phyloP scores from a whole-genome alignment of 2,888 invertebrate genomes.

The Pseudeuparius sepicola region DNA sequence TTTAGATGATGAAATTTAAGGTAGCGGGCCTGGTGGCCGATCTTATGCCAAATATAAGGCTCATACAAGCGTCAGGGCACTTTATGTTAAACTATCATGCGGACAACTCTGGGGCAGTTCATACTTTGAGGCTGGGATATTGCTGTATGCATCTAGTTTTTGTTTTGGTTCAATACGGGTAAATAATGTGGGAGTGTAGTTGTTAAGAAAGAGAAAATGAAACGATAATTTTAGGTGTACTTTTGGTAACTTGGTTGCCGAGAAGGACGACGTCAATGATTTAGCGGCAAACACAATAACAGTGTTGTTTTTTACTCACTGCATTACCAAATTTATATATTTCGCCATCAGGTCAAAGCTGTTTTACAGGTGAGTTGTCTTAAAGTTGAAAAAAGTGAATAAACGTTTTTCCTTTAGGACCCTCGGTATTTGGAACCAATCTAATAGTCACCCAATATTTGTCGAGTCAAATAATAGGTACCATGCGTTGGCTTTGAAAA shows the following conservation, averaged over 20 bases:
- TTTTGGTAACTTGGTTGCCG: conserved; percentile 57
- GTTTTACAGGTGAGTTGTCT: conserved; percentile 56
- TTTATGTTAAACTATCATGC: conserved; percentile 70
- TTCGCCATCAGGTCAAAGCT: conserved; percentile 63
- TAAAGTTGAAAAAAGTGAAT: conserved; percentile 1
- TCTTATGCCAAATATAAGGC: conserved; percentile 69
- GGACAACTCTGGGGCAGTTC: conserved; percentile 44
- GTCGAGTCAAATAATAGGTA: conserved; percentile 66
- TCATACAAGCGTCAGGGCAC: conserved; percentile 69
- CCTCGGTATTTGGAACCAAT: conserved; percentile 73
- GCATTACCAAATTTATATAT: conserved; percentile 62
- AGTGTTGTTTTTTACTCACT: conserved; percentile 68
- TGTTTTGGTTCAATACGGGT: conserved; percentile 50
- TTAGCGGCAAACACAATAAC: conserved; percentile 71
- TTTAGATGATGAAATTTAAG: conserved; percentile 46
- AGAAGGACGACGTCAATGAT: conserved; percentile 65
- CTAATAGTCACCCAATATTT: conserved; percentile 74
- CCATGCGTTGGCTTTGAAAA: conserved; percentile 61
- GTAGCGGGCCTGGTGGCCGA: conserved; percentile 69
- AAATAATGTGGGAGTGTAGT: no score
- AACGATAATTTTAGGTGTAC: conserved; percentile 38
- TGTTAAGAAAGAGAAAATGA: no score
- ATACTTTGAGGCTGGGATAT: conserved; percentile 50
- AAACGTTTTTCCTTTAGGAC: conserved; percentile 44
- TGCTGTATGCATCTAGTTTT: conserved; percentile 51